Conservation (phyloP, 2,888 invertebrate species). For the Tortrix viridana region DNA sequence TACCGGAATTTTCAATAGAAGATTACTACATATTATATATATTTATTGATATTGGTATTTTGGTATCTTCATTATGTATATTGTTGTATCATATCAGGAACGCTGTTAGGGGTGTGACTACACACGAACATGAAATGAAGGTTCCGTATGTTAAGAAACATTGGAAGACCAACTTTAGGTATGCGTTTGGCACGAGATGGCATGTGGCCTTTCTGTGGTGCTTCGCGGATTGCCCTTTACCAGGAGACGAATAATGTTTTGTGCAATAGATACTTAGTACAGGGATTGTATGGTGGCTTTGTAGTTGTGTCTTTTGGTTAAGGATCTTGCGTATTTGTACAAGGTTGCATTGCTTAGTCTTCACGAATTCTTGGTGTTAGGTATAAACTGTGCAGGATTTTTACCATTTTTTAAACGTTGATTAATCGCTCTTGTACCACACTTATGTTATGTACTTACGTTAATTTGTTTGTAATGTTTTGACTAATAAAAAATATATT, state of each 20-base stretch:
- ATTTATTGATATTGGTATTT: conserved; percentile 53
- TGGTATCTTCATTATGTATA: conserved; percentile 53
- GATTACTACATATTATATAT: conserved; percentile 51
- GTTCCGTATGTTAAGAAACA: conserved; percentile 85
- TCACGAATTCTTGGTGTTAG: no score
- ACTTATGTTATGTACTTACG: no score
- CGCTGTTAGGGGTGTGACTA: conserved; percentile 79
- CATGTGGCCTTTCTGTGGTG: conserved; percentile 16
- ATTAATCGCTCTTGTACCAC: no score
- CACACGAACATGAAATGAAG: conserved; percentile 68
- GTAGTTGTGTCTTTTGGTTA: no score
- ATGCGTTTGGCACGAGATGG: conserved; percentile 67
- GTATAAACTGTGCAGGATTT: no score
- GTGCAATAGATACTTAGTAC: no score
- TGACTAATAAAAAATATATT: no score
- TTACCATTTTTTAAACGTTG: no score
- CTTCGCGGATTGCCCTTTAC: conserved; percentile 4
- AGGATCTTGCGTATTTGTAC: no score
- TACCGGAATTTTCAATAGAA: conserved; percentile 61
- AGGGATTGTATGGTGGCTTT: no score
- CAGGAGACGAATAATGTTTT: background rate
- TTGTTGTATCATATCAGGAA: conserved; percentile 70
- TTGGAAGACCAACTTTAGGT: conserved; percentile 86
- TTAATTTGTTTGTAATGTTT: no score
- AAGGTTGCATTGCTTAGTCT: no score